Percentiles rank a stretch among this genome's conserved stretches.
These are phyloP conservation scores for Antechinus stuartii DNA, from an alignment of 2,113 vertebrate genomes.

Conservation along the genomic window DNA sequence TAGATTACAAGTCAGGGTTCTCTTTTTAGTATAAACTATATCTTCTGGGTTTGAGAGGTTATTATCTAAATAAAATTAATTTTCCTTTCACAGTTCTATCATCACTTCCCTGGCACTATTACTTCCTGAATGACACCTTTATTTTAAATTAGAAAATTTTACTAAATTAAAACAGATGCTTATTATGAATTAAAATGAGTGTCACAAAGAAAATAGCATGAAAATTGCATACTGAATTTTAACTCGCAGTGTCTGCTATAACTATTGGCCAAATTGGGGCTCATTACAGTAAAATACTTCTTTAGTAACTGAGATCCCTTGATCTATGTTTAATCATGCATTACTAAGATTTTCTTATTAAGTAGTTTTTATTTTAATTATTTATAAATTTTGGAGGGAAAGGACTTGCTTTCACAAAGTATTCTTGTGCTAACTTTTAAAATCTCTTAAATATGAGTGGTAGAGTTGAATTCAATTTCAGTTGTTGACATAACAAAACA, in stretches of 20 bases:
- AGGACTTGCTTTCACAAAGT: not conserved
- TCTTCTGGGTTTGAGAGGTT: not conserved
- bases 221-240: not conserved
- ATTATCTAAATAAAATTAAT: not conserved
- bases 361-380: not conserved
- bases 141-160: not conserved
- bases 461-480: not conserved
- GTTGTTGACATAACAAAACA: constrained; percentile 4
- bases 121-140: not conserved
- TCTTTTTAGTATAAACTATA: not conserved
- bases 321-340: not conserved
- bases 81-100: not conserved
- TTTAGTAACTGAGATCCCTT: not conserved
- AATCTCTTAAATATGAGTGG: not conserved
- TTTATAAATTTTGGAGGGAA: not conserved
- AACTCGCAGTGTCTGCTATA: not conserved
- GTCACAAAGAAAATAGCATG: not conserved
- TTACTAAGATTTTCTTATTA: not conserved
- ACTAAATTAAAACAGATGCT: not conserved
- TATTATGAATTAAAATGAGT: not conserved
- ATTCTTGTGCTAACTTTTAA: not conserved
- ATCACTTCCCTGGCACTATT: not conserved
- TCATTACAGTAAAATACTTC: not conserved
- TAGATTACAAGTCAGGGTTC: not conserved
- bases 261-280: not conserved